Base-by-base conservation (phyloP, 2,113 vertebrate species). In the Sapayoa aenigma region DNA sequence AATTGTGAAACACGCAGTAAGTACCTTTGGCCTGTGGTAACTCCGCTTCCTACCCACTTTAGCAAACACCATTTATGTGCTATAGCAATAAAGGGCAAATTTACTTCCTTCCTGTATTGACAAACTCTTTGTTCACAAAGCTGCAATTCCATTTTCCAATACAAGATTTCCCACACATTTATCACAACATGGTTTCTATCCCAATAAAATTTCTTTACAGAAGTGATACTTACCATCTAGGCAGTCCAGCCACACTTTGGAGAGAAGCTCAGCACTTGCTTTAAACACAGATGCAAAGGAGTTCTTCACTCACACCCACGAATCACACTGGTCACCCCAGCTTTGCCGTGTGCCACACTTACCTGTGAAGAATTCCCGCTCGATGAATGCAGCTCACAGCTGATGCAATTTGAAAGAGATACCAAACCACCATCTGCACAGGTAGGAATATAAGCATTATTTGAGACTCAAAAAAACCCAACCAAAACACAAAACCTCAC, bases 301-400 rank as follows among this genome's bases (percentile, higher is more conserved):
- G 19, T 60, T 91, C 63, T 28, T 58, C 35, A 12, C 62, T 87
- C 77, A 59, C 22, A 28, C 11, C 52, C 44, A 72, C 2, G 31
- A 84, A 22, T 4, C 0, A 1, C 25, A 28, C 28, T 22, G 23
- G 37, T 17, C 46, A 89, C n/a, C 33, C 49, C 25, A 87, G 55
- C 53, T 85, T 74, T 27, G 67, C 44, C 17, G 5, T 30, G 62
- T 9, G n/a, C 68, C 52, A 77, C 37, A 23, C 97, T 50, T 93
- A 99, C 99, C 99, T 99, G 97, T 99, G 99, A 93, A 99, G 98
- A 93, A 99, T 98, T 69, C 99, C 99, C 92, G 99, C 99, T 96
- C 99, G 99, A 96, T 99, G 99, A 96, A 99, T 99, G 95, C 99
- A 98, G 92, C 98, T 98, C 85, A 99, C 99, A 16, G 99, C 99